Percentiles rank a stretch among this genome's conserved stretches.
Evolutionary conservation across 2,797 vertebrate species (phyloP).

Genomic region (Pteropus rufus): DNA sequence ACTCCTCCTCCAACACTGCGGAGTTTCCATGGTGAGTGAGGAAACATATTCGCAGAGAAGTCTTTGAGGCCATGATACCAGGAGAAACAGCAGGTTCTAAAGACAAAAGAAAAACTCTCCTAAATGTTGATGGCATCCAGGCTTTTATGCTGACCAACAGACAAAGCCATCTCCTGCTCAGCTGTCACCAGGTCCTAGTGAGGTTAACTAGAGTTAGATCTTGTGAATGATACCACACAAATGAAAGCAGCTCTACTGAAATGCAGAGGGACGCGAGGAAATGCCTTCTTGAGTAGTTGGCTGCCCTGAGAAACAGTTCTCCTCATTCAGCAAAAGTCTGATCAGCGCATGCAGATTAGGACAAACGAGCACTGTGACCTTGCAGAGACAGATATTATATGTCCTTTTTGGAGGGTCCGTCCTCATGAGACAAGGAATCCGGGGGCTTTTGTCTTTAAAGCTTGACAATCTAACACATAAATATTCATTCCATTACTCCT

Average conservation of each 20-base stretch:
- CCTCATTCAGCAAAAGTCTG: neutral
- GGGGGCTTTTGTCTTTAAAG: conserved; percentile 62
- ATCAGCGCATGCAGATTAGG: neutral
- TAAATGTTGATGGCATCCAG: neutral
- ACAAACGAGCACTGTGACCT: neutral
- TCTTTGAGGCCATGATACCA: neutral
- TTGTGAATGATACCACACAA: neutral
- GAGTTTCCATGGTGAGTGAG: neutral
- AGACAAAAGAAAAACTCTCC: neutral
- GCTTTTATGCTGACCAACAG: neutral
- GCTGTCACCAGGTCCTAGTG: neutral
- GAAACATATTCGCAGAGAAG: neutral
- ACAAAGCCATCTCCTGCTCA: neutral
- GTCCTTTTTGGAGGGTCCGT: conserved; percentile 15
- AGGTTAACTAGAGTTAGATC: neutral
- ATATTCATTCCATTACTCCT: conserved; percentile 65
- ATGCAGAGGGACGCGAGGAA: neutral
- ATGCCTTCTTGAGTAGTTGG: neutral
- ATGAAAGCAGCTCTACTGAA: neutral
- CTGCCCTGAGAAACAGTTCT: neutral
- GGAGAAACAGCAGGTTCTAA: neutral
- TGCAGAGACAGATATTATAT: neutral
- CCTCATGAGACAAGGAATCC: neutral
- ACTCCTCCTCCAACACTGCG: neutral
- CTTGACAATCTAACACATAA: conserved; percentile 47